Percentiles rank a stretch among this genome's conserved stretches.
Conservation (phyloP, 2,888 invertebrate genomes). For the Caenorhabditis plicata region DNA sequence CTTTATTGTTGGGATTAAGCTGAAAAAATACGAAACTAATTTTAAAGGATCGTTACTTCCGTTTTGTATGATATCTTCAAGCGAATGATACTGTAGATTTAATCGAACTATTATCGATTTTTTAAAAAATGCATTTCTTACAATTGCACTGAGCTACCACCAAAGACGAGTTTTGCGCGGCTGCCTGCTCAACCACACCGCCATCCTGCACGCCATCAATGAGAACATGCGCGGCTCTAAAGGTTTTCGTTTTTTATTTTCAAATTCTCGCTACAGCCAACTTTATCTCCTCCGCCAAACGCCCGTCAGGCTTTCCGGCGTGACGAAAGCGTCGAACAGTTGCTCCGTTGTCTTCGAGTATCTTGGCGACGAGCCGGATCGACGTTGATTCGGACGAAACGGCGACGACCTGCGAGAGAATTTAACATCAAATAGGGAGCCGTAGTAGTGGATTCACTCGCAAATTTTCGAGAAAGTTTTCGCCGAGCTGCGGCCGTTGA, state of each 20-base stretch:
- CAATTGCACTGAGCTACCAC: slow-evolving; percentile 33
- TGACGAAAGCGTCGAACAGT: slow-evolving; percentile 9
- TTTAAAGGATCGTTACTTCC: no score
- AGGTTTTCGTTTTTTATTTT: background rate
- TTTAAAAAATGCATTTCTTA: slow-evolving; percentile 1
- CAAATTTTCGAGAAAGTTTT: no score
- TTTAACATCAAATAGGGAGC: no score
- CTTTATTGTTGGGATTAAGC: no score
- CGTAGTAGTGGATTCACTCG: no score
- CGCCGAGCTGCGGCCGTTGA: slow-evolving; percentile 21
- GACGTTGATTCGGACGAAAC: slow-evolving; percentile 11
- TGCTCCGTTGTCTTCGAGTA: slow-evolving; percentile 25
- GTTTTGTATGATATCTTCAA: no score
- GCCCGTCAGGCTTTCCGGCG: no score
- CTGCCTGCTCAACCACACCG: slow-evolving; percentile 23
- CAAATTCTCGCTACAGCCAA: no score
- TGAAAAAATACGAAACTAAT: no score
- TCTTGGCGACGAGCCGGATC: slow-evolving; percentile 11
- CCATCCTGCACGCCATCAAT: slow-evolving; percentile 26
- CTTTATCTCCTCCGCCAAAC: no score
- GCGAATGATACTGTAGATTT: no score
- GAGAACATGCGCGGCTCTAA: slow-evolving; percentile 16
- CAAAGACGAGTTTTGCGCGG: slow-evolving; percentile 11
- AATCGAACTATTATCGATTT: background rate
- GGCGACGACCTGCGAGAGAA: no score